Base-by-base conservation (phyloP, 2,888 invertebrate genomes). In the Drosophila limbata region DNA sequence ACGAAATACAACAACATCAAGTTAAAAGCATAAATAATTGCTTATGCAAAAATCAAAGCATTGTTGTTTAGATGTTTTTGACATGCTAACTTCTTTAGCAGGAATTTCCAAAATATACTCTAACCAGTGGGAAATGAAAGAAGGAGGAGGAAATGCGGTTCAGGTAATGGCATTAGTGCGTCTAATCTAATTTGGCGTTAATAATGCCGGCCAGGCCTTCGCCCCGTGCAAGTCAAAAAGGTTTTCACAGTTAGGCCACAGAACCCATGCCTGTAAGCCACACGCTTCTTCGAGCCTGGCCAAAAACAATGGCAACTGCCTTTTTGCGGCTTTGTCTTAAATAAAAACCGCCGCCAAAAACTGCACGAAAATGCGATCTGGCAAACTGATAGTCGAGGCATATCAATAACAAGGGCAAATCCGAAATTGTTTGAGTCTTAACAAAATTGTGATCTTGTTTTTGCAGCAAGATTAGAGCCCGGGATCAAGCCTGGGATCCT, bases 161-260 rank as follows among this genome's bases (percentile, higher is more conserved):
- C 82, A 79, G 87, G 82, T 84, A 82, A 77, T 79, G 73, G 84
- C 84, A 85, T 86, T 88, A 88, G 82, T 74, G 72, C 47, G 53
- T 57, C 83, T 90, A 90, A 90, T 90, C 90, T 90, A 90, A 90
- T 90, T 90, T 90, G 90, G 90, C 90, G 90, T 90, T 90, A 90
- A 90, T 89, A 89, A 89, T 84, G 69, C 89, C 69, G 47, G 37
- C 55, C 21, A n/a, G n/a, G n/a, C n/a, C n/a, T n/a, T n/a, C n/a
- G n/a, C n/a, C n/a, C 79, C 82, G 64, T 69, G 73, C 88, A 86
- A 86, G 87, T 90, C 89, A 89, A 90, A 90, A 90, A 89, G 89
- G 86, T 88, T 88, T 90, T 90, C 89, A 86, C 90, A 90, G 85
- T 85, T 75, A 35, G 31, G 37, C 19, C 25, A 25, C 25, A 25